Evolutionary conservation across 1,140 invertebrate species (phyloP), one percentile per base, ranked within the genome.

Genomic region (Drosophila melanogaster): DNA sequence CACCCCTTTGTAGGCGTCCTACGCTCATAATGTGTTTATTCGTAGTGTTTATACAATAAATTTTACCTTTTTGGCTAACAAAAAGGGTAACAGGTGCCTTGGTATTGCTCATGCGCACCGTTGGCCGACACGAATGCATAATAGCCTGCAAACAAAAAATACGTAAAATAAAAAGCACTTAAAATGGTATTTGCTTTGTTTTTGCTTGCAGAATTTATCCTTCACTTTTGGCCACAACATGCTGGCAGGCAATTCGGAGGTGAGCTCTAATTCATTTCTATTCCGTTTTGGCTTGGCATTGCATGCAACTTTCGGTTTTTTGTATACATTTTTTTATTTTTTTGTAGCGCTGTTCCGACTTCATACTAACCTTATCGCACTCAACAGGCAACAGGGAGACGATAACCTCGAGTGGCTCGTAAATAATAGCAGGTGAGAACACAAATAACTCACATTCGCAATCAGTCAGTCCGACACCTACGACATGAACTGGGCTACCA

Each of bases 21-120:
- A 46, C 56, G 38, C 38, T 77, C 41, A 62, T 81, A 79, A 86
- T 86, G 83, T 81, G 75, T 87, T 83, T 80, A 78, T 77, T 65
- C 30, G 43, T 59, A 75, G 75, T 83, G 78, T 81, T 76, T 81
- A 61, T 76, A 26, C 50, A 69, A 86, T 81, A 81, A 72, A 78
- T 76, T 72, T 69, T 53, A 6, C 57, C 30, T 37, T 49, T 33
- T 40, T 51, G 11, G 10, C 38, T 19, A 46, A 7, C 37, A 22
- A 49, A 61, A 74, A 50, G 57, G 67, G 35, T 50, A 55, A 53
- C 40, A 40, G 46, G 46, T 67, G 60, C 44, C 46, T 43, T 30
- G 8, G 49, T 46, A 59, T 46, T 22, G 44, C 53, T 47, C 10
- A 10, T 19, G 24, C 57, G 41, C 26, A 7, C 26, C 26, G 3